These are phyloP conservation scores for Onychomys leucogaster DNA, from an alignment of 2,797 vertebrate genomes.

Conservation along the genomic window DNA sequence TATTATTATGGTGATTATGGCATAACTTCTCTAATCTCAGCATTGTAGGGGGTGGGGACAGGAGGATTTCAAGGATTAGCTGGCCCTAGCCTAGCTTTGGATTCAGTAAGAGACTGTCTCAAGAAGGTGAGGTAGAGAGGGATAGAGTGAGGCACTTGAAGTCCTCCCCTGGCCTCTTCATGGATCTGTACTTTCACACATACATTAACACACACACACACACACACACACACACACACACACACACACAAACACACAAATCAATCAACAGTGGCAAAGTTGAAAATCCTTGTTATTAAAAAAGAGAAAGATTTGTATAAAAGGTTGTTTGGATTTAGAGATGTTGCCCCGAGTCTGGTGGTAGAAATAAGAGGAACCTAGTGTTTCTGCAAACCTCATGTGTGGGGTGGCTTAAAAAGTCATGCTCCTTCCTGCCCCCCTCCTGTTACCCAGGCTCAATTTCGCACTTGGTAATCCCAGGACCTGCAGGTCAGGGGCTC, in stretches of 20 bases:
- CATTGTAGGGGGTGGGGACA: background rate
- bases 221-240: background rate
- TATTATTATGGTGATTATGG: background rate
- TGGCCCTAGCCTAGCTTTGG: background rate
- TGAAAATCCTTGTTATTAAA: constrained; percentile 3
- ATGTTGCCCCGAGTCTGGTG: background rate
- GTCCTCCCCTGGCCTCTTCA: background rate
- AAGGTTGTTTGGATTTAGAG: constrained; percentile 26
- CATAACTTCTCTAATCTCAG: background rate
- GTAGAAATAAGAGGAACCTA: constrained; percentile 76
- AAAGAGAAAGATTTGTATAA: background rate
- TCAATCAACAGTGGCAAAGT: background rate
- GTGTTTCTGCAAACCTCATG: constrained; percentile 56
- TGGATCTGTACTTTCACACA: background rate
- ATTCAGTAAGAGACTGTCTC: background rate
- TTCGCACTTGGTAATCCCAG: constrained; percentile 10
- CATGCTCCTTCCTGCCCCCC: constrained; percentile 48
- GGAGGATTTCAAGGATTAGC: background rate
- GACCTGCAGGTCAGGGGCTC: background rate
- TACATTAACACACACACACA: background rate
- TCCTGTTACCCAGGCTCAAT: background rate
- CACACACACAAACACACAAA: background rate
- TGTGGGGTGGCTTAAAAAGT: constrained; percentile 16
- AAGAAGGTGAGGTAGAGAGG: background rate
- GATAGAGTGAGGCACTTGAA: background rate